phyloP scores from a whole-genome alignment of 1,140 invertebrate genomes.

The Formica exsecta region DNA sequence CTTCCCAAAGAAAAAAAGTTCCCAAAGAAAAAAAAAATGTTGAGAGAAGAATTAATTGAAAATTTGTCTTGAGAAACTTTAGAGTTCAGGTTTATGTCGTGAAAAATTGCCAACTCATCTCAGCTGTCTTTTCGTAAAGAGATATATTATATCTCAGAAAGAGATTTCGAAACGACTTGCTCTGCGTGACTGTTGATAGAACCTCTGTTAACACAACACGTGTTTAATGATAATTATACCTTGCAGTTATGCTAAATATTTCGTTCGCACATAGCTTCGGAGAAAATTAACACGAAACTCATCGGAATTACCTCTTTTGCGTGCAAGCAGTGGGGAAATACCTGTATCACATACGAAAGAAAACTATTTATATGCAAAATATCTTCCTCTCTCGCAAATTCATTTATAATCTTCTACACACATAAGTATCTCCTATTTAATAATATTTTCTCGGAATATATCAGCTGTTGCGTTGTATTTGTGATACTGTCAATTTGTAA shows the following conservation, averaged over 20 bases:
- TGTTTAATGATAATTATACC: conserved; percentile 32
- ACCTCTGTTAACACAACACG: conserved; percentile 12
- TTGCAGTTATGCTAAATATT: conserved; percentile 10
- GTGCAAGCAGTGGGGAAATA: conserved; percentile 37
- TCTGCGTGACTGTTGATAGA: conserved; percentile 5
- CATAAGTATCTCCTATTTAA: not conserved
- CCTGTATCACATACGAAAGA: not conserved
- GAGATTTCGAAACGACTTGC: conserved; percentile 3
- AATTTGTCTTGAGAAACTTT: not conserved
- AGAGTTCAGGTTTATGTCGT: not conserved
- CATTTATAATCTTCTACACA: not conserved
- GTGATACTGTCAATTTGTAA: not conserved
- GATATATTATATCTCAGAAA: not conserved
- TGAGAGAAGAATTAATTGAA: not conserved
- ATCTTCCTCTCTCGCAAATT: not conserved
- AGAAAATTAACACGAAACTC: conserved; percentile 46
- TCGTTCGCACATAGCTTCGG: conserved; percentile 37
- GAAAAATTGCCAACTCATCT: conserved; percentile 6
- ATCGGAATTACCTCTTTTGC: conserved; percentile 53
- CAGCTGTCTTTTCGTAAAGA: not conserved
- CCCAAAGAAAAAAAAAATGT: not conserved
- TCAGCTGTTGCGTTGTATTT: not conserved
- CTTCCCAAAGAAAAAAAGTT: too few species aligned
- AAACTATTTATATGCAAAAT: conserved; percentile 36
- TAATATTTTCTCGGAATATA: not conserved